Percentiles rank a stretch among this genome's conserved stretches.
These are phyloP conservation scores for Siniperca knerii DNA, from an alignment of 2,113 vertebrate genomes.

Conservation along the genomic window DNA sequence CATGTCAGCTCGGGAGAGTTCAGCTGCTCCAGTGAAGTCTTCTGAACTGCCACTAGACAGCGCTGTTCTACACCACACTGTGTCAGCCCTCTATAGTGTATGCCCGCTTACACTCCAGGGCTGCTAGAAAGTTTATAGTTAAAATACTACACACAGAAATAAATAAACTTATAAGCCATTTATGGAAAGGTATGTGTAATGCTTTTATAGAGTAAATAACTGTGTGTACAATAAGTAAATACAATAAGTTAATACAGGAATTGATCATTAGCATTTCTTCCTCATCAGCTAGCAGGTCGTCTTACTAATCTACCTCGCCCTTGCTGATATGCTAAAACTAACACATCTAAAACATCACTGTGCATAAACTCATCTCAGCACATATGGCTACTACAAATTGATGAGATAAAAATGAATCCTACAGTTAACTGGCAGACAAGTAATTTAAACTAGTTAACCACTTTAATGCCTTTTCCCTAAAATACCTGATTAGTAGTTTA, in stretches of 20 bases:
- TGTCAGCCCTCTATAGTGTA: not conserved
- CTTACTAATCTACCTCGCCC: not conserved
- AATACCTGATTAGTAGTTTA: not conserved
- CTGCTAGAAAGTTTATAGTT: not conserved
- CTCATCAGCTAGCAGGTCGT: not conserved
- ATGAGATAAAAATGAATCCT: not conserved
- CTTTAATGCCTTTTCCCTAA: no score
- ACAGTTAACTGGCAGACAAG: not conserved
- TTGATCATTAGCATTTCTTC: not conserved
- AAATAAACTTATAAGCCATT: not conserved
- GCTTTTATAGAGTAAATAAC: not conserved
- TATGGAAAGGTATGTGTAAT: no score
- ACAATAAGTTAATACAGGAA: not conserved
- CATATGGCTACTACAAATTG: not conserved
- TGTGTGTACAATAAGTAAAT: no score
- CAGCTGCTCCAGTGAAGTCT: not conserved
- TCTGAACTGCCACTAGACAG: slow-evolving; percentile 18
- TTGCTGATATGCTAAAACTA: not conserved
- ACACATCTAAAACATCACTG: not conserved
- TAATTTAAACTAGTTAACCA: not conserved
- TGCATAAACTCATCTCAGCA: not conserved
- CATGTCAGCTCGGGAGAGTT: not conserved
- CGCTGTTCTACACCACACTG: slow-evolving; percentile 29
- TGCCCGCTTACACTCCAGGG: not conserved
- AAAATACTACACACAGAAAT: not conserved